Evolutionary conservation across 2,797 vertebrate genomes (phyloP).

Genomic region (Chelon auratus): DNA sequence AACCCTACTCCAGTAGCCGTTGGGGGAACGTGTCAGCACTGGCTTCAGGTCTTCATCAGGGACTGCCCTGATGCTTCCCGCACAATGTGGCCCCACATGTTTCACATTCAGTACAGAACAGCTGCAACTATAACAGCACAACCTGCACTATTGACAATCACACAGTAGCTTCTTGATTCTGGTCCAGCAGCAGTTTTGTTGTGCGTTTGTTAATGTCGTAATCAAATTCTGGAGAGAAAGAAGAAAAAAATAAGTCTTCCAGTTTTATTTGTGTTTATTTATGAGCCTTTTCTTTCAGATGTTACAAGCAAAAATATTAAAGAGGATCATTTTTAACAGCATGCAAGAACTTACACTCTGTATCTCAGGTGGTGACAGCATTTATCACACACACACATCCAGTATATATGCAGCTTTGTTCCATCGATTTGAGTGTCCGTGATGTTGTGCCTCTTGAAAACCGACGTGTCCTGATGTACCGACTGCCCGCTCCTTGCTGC

Average conservation of each 20-base stretch:
- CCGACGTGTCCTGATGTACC: conserved; percentile 17
- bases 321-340: conserved; percentile 39
- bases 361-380: conserved; percentile 71
- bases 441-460: conserved; percentile 45
- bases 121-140: conserved; percentile 39
- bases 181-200: conserved; percentile 44
- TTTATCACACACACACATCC: conserved; percentile 32
- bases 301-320: conserved; percentile 34
- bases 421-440: conserved; percentile 30
- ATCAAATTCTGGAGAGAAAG: conserved; percentile 35
- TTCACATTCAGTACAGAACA: conserved; percentile 33
- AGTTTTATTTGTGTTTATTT: conserved; percentile 62
- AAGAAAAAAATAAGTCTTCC: conserved; percentile 56
- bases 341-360: conserved; percentile 51
- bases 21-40: background rate
- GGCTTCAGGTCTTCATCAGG: conserved; percentile 9
- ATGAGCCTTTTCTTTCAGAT: conserved; percentile 36
- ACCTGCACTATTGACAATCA: conserved; percentile 74
- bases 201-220: conserved; percentile 33
- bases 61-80: background rate
- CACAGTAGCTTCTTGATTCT: conserved; percentile 52
- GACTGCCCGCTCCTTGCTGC: background rate
- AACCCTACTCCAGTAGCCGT: background rate
- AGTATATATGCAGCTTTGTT: conserved; percentile 45
- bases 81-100: conserved; percentile 15